A percentile compares a stretch with the other conserved stretches of the same genome.
These are phyloP conservation scores for Caenorhabditis macrosperma DNA, from an alignment of 2,888 invertebrate species.

Conservation along the genomic window DNA sequence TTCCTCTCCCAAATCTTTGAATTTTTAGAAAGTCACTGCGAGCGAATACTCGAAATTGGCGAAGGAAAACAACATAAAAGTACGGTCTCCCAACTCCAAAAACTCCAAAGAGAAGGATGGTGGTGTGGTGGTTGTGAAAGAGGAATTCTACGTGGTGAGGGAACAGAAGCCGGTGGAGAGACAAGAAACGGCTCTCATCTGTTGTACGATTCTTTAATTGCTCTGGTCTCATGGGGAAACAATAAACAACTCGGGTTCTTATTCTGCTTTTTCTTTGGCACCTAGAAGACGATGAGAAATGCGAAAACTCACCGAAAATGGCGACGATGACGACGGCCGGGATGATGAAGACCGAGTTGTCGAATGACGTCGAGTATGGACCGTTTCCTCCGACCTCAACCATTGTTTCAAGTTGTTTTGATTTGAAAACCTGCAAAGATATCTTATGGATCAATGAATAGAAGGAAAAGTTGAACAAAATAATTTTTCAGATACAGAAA, in stretches of 20 bases:
- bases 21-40: background rate
- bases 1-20: background rate
- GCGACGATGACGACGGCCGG: conserved; percentile 89
- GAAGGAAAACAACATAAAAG: too few species aligned
- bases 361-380: conserved; percentile 83
- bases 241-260: background rate
- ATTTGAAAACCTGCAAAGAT: background rate
- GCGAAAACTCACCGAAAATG: conserved; percentile 85
- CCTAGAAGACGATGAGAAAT: too few species aligned
- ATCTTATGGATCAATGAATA: background rate
- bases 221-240: too few species aligned
- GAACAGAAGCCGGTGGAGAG: conserved; percentile 15
- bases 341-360: conserved; percentile 90
- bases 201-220: conserved; percentile 18
- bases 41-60: background rate
- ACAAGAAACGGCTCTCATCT: background rate
- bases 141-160: conserved; percentile 7
- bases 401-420: conserved; percentile 45
- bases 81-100: background rate
- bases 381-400: conserved; percentile 71
- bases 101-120: background rate
- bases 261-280: background rate
- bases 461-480: background rate
- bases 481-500: background rate
- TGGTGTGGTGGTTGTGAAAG: background rate